These are phyloP conservation scores for Nymphicus hollandicus DNA, from an alignment of 2,113 vertebrate species.

Conservation along the genomic window DNA sequence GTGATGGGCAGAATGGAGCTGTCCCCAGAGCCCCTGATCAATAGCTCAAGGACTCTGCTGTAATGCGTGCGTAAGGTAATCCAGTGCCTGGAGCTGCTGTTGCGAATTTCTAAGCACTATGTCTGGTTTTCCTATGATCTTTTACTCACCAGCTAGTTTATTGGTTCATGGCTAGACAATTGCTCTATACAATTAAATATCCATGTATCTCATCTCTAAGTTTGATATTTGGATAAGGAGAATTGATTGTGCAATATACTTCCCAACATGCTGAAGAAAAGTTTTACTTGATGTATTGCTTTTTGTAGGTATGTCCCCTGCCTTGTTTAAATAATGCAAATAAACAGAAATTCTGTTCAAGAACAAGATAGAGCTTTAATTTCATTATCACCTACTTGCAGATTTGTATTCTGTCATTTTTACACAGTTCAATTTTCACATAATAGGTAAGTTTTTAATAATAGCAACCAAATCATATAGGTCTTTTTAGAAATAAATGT, in stretches of 20 bases:
- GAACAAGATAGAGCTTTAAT: not conserved
- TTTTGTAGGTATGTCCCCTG: not conserved
- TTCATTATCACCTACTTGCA: not conserved
- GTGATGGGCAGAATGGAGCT: not conserved
- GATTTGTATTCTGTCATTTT: not conserved
- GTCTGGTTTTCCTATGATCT: not conserved
- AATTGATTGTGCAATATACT: not conserved
- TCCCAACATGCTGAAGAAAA: not conserved
- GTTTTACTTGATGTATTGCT: not conserved
- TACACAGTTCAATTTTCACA: not conserved
- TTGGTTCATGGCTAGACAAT: not conserved
- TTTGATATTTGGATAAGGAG: not conserved
- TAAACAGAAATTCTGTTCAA: not conserved
- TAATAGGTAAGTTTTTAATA: not conserved
- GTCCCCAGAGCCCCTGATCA: not conserved
- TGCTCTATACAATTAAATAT: not conserved
- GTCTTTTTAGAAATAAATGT: not conserved
- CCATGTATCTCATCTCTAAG: not conserved
- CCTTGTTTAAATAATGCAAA: not conserved
- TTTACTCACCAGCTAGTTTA: not conserved
- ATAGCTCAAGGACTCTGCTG: not conserved
- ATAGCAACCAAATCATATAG: not conserved
- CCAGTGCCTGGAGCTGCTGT: not conserved
- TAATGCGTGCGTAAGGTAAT: rapidly evolving
- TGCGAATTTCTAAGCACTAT: not conserved